These are phyloP conservation scores for Montipora capitata DNA, from an alignment of 92 coral and sea anemone species.

Conservation along the genomic window DNA sequence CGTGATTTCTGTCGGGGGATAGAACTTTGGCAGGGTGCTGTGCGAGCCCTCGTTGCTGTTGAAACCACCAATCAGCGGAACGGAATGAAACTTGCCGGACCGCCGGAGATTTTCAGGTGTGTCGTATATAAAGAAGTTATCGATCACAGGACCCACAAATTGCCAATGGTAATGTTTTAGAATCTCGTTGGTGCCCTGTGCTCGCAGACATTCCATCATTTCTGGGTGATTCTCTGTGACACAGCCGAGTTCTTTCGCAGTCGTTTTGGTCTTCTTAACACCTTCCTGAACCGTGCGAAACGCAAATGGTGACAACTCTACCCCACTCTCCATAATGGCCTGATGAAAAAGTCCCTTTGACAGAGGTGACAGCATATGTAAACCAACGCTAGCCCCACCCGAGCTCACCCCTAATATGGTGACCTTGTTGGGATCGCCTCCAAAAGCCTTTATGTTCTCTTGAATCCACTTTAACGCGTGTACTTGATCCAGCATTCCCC, in stretches of 20 bases:
- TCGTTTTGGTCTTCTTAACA: constrained; percentile 28
- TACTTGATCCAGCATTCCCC: constrained; percentile 92
- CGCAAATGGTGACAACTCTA: constrained; percentile 92
- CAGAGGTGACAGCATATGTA: constrained; percentile 83
- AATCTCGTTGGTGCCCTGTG: constrained; percentile 62
- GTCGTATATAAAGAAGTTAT: constrained; percentile 70
- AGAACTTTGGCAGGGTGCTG: not conserved
- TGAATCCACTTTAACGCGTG: constrained; percentile 88
- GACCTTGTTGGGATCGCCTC: constrained; percentile 85
- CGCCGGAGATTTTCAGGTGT: constrained; percentile 77
- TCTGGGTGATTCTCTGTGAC: constrained; percentile 37
- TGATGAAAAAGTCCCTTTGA: constrained; percentile 86
- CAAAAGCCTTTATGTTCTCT: constrained; percentile 83
- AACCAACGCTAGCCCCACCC: constrained; percentile 97
- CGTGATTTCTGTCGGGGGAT: constrained; percentile 33
- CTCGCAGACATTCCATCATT: constrained; percentile 75
- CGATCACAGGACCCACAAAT: constrained; percentile 75
- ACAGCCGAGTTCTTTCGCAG: constrained; percentile 75
- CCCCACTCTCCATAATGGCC: constrained; percentile 91
- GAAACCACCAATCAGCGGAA: constrained; percentile 84
- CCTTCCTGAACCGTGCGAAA: constrained; percentile 74
- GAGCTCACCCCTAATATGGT: constrained; percentile 93
- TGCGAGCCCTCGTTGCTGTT: constrained; percentile 80
- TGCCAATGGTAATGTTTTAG: constrained; percentile 34
- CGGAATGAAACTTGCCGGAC: constrained; percentile 51